A percentile compares a stretch with the other conserved stretches of the same genome.
Conservation (phyloP, 2,797 vertebrate genomes). For the Ataeniobius toweri region DNA sequence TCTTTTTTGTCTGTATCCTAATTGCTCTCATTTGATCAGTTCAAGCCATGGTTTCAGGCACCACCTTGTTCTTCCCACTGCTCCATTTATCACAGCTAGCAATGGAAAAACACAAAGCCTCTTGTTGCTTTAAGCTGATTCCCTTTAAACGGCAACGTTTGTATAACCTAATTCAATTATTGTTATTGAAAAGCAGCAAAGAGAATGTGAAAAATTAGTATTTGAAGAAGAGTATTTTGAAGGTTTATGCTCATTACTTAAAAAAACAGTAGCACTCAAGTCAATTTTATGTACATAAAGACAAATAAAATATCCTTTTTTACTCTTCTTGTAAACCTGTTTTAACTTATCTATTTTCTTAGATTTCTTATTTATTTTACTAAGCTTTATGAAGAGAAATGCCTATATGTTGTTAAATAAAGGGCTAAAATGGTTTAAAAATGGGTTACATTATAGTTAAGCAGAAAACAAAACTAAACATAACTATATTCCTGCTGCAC, state of each 20-base stretch:
- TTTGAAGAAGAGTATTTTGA: slow-evolving; percentile 28
- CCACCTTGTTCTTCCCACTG: slow-evolving; percentile 53
- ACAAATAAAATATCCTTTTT: background rate
- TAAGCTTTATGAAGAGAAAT: background rate
- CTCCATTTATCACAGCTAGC: slow-evolving; percentile 71
- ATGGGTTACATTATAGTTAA: background rate
- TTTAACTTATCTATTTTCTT: background rate
- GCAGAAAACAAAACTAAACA: background rate
- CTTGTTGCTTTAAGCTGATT: slow-evolving; percentile 71
- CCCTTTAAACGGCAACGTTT: slow-evolving; percentile 67
- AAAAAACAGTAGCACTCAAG: background rate
- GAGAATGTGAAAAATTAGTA: slow-evolving; percentile 35
- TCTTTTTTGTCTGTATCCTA: slow-evolving; percentile 46
- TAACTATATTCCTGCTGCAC: background rate
- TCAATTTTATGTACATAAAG: background rate
- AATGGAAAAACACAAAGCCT: slow-evolving; percentile 59
- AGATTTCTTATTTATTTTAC: background rate
- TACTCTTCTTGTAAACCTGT: background rate
- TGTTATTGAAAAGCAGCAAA: slow-evolving; percentile 52
- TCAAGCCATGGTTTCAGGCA: slow-evolving; percentile 45
- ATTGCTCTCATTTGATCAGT: slow-evolving; percentile 64
- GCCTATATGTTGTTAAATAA: background rate
- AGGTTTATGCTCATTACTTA: slow-evolving; percentile 24
- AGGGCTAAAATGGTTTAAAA: background rate
- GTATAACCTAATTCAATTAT: slow-evolving; percentile 75